Base-by-base conservation (phyloP, 2,797 vertebrate species). In the Dryobates pubescens region DNA sequence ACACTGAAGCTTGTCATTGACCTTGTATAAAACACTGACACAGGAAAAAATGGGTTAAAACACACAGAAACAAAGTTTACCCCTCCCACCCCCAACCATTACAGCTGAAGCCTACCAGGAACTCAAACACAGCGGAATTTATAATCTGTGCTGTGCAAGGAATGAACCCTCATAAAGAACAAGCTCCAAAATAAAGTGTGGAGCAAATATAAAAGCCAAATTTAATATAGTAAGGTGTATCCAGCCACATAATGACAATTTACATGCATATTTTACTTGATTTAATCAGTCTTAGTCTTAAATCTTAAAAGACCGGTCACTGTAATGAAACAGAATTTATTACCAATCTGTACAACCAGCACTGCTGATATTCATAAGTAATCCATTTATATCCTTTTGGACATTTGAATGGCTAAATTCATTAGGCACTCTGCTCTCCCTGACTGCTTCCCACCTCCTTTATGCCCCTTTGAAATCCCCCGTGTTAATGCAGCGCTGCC, bases 1-100 rank as follows among this genome's bases (percentile, higher is more conserved):
- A 97, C 94, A 92, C 81, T 94, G 95, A 92, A 97, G 95, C 94
- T 97, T 96, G 95, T 95, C 97, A 96, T 89, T 96, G 96, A 97
- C 97, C 96, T 97, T 96, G 95, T 85, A 34, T 95, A 96, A 96
- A 96, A 96, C 68, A 94, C 41, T 92, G 92, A 91, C 85, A 92
- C 2, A 36, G 73, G 93, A 62, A 94, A 94, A 94, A 17, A 26
- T 34, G 32, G 11, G 6, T 14, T 14, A 29, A 73, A n/a, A 81
- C 82, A 45, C 61, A 36, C 23, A 69, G 43, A 53, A 88, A 34
- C 13, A 74, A 93, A 96, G 23, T 88, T 92, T 56, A 27, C 5
- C 22, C n/a, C 19, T 6, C 68, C 47, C 34, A 38, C 27, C 5
- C 10, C 2, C 8, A 8, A 4, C 30, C 14, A 4, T 26, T 69